Conservation (phyloP, 2,113 vertebrate species). For the Mugil cephalus region DNA sequence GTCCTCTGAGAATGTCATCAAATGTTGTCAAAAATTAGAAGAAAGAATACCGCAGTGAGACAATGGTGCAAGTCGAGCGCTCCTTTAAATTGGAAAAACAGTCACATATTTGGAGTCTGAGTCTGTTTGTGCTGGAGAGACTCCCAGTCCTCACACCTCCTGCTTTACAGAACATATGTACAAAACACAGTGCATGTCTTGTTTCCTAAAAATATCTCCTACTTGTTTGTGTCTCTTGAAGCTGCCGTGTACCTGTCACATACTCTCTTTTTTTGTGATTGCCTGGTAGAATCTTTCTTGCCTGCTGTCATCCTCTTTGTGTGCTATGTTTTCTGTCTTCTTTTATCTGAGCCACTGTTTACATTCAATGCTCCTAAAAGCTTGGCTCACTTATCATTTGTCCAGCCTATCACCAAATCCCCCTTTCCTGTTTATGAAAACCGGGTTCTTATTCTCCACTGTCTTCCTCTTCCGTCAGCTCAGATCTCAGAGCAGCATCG, state of each 20-base stretch:
- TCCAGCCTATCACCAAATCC: slow-evolving; percentile 5
- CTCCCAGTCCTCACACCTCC: slow-evolving; percentile 1
- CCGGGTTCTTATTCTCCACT: not conserved
- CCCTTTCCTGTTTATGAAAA: not conserved
- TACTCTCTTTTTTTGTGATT: not conserved
- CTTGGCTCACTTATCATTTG: not conserved
- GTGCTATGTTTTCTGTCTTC: not conserved
- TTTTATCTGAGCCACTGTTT: slow-evolving; percentile 5
- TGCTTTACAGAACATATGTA: slow-evolving; percentile 31
- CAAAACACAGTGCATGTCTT: slow-evolving; percentile 9
- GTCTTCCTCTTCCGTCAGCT: not conserved
- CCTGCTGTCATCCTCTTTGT: not conserved
- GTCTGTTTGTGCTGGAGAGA: not conserved
- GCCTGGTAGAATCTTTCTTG: not conserved
- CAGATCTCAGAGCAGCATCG: slow-evolving; percentile 4
- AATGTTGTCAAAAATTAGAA: slow-evolving; percentile 20
- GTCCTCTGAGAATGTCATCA: slow-evolving; percentile 13
- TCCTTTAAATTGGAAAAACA: slow-evolving; percentile 20
- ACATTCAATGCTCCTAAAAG: not conserved
- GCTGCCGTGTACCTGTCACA: slow-evolving; percentile 8
- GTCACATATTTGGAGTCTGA: slow-evolving; percentile 21
- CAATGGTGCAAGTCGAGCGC: slow-evolving; percentile 4
- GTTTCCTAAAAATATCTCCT: slow-evolving; percentile 18
- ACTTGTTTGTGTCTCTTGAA: slow-evolving; percentile 14
- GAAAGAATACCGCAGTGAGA: slow-evolving; percentile 1